A percentile compares a stretch with the other conserved stretches of the same genome.
Conservation (phyloP, 2,113 vertebrate species). For the Cochlearius cochlearius region DNA sequence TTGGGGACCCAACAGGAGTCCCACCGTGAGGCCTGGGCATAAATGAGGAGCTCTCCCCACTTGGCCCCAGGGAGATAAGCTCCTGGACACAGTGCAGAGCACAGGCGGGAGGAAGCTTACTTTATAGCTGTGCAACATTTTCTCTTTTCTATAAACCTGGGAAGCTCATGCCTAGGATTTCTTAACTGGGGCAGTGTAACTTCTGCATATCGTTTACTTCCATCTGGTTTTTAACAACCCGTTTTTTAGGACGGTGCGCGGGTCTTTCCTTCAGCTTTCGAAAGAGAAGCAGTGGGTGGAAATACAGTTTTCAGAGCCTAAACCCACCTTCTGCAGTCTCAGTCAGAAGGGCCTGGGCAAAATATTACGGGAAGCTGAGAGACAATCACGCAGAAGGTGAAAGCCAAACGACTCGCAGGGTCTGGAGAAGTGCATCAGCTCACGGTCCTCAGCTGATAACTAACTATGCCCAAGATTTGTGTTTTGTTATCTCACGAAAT, state of each 20-base stretch:
- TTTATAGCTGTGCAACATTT: background rate
- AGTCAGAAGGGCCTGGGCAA: background rate
- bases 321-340: accelerated
- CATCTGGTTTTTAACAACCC: background rate
- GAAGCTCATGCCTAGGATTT: background rate
- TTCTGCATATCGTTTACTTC: background rate
- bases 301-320: background rate
- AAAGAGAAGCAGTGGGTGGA: background rate
- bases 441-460: background rate
- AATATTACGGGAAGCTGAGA: background rate
- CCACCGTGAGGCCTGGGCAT: background rate
- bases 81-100: background rate
- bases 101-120: background rate
- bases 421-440: background rate
- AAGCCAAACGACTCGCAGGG: background rate
- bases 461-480: background rate
- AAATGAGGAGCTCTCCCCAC: background rate
- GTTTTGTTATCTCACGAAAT: background rate
- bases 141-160: background rate
- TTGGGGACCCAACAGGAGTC: background rate
- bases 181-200: background rate
- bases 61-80: background rate
- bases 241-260: background rate
- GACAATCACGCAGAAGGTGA: background rate
- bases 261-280: background rate